Evolutionary conservation across 2,888 invertebrate species (phyloP).

Genomic region (Gortyna flavago): DNA sequence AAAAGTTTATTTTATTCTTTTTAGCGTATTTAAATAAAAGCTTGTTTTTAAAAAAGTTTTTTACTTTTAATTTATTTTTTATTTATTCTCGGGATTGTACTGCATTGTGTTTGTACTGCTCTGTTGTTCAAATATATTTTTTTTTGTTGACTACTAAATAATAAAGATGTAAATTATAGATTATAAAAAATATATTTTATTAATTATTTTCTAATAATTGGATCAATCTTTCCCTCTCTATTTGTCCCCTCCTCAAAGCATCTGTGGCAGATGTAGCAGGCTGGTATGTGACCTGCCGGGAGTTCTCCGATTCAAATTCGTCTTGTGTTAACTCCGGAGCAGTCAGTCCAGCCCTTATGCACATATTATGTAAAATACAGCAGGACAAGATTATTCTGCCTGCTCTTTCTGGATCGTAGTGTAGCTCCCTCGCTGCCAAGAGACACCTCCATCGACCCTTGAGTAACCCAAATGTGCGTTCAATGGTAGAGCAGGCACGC

Average conservation of each 20-base stretch:
- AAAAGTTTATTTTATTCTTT: too few relatives aligned
- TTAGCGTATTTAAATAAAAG: too few relatives aligned
- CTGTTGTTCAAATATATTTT: too few relatives aligned
- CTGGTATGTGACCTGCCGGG: background rate
- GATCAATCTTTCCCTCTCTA: background rate
- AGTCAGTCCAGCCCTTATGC: background rate
- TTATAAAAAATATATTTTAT: background rate
- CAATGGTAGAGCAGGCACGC: background rate
- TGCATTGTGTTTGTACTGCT: too few relatives aligned
- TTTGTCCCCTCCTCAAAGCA: background rate
- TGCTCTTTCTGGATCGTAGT: background rate
- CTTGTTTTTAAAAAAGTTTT: too few relatives aligned
- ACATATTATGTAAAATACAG: background rate
- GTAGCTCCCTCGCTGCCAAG: constrained; percentile 5
- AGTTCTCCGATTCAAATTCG: background rate
- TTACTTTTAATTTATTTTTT: too few relatives aligned
- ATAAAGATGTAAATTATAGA: too few relatives aligned
- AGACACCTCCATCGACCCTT: constrained; percentile 5
- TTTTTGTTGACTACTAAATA: too few relatives aligned
- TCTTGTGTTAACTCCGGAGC: background rate
- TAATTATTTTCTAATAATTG: too few relatives aligned
- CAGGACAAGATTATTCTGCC: background rate
- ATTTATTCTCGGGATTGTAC: too few relatives aligned
- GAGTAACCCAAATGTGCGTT: background rate
- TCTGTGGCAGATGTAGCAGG: constrained; percentile 1